These are phyloP conservation scores for Phyto melanocephala DNA, from an alignment of 2,888 invertebrate species.

Conservation along the genomic window DNA sequence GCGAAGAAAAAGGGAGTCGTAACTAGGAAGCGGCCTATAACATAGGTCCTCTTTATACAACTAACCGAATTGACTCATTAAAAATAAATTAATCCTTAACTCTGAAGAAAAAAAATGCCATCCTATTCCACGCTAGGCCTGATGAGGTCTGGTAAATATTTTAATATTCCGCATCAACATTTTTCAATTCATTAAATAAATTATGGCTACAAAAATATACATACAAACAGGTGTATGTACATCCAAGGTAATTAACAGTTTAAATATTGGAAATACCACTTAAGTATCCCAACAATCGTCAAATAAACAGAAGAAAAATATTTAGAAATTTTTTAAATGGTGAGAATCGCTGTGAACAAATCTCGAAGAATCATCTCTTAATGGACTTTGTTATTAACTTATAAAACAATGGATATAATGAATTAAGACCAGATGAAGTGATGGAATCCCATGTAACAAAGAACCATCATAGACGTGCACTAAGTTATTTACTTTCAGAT, in stretches of 20 bases:
- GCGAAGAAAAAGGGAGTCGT: constrained; percentile 85
- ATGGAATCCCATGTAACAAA: constrained; percentile 46
- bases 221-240: background rate
- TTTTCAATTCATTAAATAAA: no score
- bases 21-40: constrained; percentile 71
- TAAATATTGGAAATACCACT: constrained; percentile 39
- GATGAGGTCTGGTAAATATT: constrained; percentile 63
- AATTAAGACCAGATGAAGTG: constrained; percentile 28
- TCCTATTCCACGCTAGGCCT: constrained; percentile 65
- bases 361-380: constrained; percentile 64
- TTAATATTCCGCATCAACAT: constrained; percentile 58
- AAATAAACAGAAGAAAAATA: constrained; percentile 66
- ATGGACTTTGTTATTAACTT: constrained; percentile 7
- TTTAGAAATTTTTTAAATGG: constrained; percentile 42
- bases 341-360: constrained; percentile 66
- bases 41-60: constrained; percentile 47
- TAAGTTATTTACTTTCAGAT: constrained; percentile 68
- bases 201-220: constrained; percentile 37
- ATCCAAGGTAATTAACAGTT: constrained; percentile 26
- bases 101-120: constrained; percentile 50
- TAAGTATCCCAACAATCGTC: constrained; percentile 62
- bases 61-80: constrained; percentile 62
- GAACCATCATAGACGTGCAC: constrained; percentile 65
- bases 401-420: constrained; percentile 20
- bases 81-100: constrained; percentile 43